Percentiles rank a stretch among this genome's conserved stretches.
Conservation (phyloP, 1,140 invertebrate species). For the Phocides pigmalion region DNA sequence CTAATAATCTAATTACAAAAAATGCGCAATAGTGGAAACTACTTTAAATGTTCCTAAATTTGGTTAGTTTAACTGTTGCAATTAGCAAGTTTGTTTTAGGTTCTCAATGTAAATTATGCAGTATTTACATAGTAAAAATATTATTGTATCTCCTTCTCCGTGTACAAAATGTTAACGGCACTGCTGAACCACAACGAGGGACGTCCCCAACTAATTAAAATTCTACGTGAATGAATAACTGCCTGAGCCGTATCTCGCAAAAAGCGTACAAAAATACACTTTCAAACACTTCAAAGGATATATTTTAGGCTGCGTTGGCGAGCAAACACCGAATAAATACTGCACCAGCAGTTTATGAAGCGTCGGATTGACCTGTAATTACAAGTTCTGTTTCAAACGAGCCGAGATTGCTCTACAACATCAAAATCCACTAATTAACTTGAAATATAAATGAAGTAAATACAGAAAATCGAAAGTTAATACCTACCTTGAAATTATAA, state of each 20-base stretch:
- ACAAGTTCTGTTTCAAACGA: constrained; percentile 59
- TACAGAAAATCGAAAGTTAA: constrained; percentile 70
- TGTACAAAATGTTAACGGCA: not conserved
- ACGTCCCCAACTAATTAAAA: constrained; percentile 77
- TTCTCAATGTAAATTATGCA: no score
- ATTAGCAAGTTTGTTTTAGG: no score
- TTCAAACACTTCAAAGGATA: constrained; percentile 1
- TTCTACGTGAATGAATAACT: constrained; percentile 74
- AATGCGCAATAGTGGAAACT: no score
- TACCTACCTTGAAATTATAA: constrained; percentile 73
- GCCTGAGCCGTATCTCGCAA: constrained; percentile 43
- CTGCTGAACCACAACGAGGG: constrained; percentile 40
- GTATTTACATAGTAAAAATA: no score
- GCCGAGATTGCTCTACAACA: constrained; percentile 60
- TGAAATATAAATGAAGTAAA: constrained; percentile 76
- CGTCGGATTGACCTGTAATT: constrained; percentile 59
- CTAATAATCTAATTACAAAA: no score
- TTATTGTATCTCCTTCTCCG: not conserved
- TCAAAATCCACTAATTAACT: constrained; percentile 80
- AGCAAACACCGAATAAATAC: constrained; percentile 12
- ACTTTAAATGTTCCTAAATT: no score
- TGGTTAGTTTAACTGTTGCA: no score
- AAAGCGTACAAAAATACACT: constrained; percentile 5
- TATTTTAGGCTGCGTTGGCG: not conserved
- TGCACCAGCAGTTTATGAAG: constrained; percentile 13